Base-by-base conservation (phyloP, 2,797 vertebrate species). In the Microcaecilia unicolor region DNA sequence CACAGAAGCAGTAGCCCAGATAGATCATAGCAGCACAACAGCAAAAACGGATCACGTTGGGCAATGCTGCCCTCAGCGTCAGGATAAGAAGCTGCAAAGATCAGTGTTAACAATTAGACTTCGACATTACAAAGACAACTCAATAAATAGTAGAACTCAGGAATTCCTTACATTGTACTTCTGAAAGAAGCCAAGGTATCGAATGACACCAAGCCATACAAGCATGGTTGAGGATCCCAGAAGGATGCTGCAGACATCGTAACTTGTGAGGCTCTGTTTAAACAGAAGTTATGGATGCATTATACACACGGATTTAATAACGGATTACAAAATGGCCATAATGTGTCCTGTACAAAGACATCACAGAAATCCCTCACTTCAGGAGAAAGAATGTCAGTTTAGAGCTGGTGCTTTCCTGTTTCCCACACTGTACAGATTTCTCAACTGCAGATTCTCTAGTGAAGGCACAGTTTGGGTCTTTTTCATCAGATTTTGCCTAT, bases 1-100 rank as follows among this genome's bases (percentile, higher is more conserved):
- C 95, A 44, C 94, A 97, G 81, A 98, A 97, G 55, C 93, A 96
- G 28, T 98, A 99, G 16, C 95, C 90, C 13, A 99, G 60, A 58
- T 94, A 98, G 62, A 98, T 99, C 88, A 97, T 92, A 27, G 88
- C 83, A 0, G 84, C 92, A 10, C 95, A 98, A 28, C 89, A 88
- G 61, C 83, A 90, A 74, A 99, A 99, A 13, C 91, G 81, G 34
- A 98, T 80, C 16, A 96, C 91, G 0, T 79, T 94, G 18, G 94
- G 93, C 28, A 97, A 74, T 0, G 93, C 92, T 1, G 88, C 92
- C 58, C 85, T 80, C 25, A 99, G 72, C 0, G 93, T 96, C 45
- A 98, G 70, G 52, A 97, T 96, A 10, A 99, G 78, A 38, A 98
- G 85, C 94, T 98, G 41, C 4, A 59, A 5, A 45, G 64, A 47